A percentile compares a stretch with the other conserved stretches of the same genome.
These are phyloP conservation scores for Neuroscelio doddi DNA, from an alignment of 2,888 invertebrate genomes.

Conservation along the genomic window DNA sequence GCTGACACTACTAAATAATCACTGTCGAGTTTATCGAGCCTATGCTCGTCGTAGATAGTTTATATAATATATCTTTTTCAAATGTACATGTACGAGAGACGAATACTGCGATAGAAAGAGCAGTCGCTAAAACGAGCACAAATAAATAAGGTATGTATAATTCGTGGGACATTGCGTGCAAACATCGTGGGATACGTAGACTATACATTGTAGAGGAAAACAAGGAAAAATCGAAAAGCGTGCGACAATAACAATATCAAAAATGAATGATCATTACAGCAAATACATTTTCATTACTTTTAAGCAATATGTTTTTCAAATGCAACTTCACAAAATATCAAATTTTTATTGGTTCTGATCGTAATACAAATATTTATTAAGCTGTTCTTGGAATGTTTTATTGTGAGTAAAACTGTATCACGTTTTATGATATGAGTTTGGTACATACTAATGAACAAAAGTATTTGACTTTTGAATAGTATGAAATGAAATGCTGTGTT, in stretches of 20 bases:
- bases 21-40: constrained; percentile 28
- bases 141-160: constrained; percentile 35
- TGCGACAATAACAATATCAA: constrained; percentile 7
- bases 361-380: too few relatives aligned
- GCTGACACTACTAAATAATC: constrained; percentile 14
- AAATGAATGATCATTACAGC: too few relatives aligned
- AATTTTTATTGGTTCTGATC: too few relatives aligned
- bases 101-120: constrained; percentile 25
- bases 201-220: constrained; percentile 5
- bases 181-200: constrained; percentile 13
- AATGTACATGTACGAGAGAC: constrained; percentile 22
- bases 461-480: too few relatives aligned
- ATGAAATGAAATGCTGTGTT: too few relatives aligned
- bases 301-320: too few relatives aligned
- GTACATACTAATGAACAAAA: too few relatives aligned
- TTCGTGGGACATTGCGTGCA: constrained; percentile 32
- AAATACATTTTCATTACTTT: too few relatives aligned
- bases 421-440: too few relatives aligned
- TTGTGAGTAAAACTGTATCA: too few relatives aligned
- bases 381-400: too few relatives aligned
- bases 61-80: neutral
- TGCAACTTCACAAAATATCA: too few relatives aligned
- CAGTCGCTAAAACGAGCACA: constrained; percentile 23
- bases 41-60: constrained; percentile 15
- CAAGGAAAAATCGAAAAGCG: constrained; percentile 5